These are phyloP conservation scores for Haemorhous mexicanus DNA, from an alignment of 2,113 vertebrate genomes.

Conservation along the genomic window DNA sequence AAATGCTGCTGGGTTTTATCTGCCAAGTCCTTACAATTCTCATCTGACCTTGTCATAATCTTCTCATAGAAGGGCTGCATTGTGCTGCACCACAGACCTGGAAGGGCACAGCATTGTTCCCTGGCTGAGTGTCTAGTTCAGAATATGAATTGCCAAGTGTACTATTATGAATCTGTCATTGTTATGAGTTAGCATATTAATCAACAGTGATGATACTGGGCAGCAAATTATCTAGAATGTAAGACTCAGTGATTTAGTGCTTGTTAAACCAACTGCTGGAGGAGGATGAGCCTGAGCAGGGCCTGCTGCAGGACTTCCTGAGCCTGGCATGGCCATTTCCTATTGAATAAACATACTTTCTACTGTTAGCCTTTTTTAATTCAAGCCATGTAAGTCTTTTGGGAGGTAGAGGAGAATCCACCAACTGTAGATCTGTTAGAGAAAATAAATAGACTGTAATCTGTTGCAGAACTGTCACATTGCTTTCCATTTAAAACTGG, in stretches of 20 bases:
- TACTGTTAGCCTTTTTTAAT: constrained; percentile 1
- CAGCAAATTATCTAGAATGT: background rate
- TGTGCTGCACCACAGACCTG: background rate
- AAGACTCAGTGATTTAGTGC: background rate
- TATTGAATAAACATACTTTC: background rate
- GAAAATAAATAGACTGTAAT: constrained; percentile 31
- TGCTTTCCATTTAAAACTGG: constrained; percentile 14
- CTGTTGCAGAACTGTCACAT: background rate
- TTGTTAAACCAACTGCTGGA: background rate
- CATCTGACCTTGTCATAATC: background rate
- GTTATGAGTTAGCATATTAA: background rate
- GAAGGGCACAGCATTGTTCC: background rate
- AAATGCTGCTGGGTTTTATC: background rate
- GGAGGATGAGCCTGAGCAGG: background rate
- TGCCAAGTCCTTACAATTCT: background rate
- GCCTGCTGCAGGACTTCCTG: background rate
- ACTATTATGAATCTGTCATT: background rate
- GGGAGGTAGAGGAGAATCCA: background rate
- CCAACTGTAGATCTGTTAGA: background rate
- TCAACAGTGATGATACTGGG: background rate
- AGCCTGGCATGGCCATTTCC: background rate
- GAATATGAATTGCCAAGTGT: background rate
- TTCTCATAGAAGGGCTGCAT: background rate
- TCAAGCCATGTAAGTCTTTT: background rate
- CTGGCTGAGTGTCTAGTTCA: background rate